Evolutionary conservation across 2,888 invertebrate species (phyloP), one percentile per base, ranked within the genome.

Genomic region (Sarcophaga rosellei): DNA sequence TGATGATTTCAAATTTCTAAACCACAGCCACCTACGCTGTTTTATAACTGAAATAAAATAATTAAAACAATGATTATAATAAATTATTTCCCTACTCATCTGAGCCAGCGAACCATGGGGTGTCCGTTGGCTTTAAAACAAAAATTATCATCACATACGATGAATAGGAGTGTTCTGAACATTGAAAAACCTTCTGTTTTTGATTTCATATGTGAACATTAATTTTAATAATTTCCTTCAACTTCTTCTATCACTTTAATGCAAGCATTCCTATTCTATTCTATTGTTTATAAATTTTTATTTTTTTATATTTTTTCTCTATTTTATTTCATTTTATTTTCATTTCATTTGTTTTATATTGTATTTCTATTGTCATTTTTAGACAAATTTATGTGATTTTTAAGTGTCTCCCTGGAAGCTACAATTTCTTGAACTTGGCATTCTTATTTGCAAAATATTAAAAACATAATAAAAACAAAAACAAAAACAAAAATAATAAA

Each of bases 381-480:
- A 23, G 10, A 63, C 57, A 85, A 79, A 79, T 82, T 86, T 82
- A 86, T 86, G 79, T 59, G 61, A 72, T 45, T 73, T 68, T 80
- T 82, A 86, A 86, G 76, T 80, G 79, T 82, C 79, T 86, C 76
- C 79, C 85, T 82, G 76, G 66, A 72, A 82, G 82, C 79, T 82
- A 62, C 44, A 75, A 66, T 85, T 66, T 75, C 79, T 82, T 86
- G 85, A 86, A 82, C 82, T 86, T 86, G 76, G 85, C 82, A 85
- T 85, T 85, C 57, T 57, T 74, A 20, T 79, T 75, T 53, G 62
- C 25, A 83, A 69, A 35, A 78, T 83, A 78, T 79, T 79, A 61
- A 65, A 73, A 61, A 1, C 3, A 47, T 3, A 11, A 8, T 3
- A 45, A 59, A 53, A 59, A 47, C 21, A 35, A 44, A 62, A 62